phyloP scores from a whole-genome alignment of 2,113 vertebrate genomes.

The Chamaetylas fuelleborni region DNA sequence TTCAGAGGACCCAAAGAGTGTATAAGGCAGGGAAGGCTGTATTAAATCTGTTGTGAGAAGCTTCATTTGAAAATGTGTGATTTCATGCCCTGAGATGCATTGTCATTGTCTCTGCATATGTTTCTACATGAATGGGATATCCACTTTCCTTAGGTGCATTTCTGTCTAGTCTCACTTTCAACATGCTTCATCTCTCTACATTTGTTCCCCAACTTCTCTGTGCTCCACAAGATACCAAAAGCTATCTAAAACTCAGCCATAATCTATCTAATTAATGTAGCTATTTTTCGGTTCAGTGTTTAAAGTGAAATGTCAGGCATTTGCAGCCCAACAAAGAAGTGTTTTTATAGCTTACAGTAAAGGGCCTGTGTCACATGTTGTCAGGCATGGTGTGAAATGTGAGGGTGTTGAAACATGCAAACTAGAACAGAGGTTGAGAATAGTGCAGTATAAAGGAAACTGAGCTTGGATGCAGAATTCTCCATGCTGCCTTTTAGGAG shows the following conservation, averaged over 20 bases:
- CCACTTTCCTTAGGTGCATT: background rate
- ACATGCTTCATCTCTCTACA: background rate
- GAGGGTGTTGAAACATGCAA: background rate
- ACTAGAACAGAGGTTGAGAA: background rate
- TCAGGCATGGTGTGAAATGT: background rate
- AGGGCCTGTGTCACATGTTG: background rate
- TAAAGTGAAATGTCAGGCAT: background rate
- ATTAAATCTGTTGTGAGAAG: background rate
- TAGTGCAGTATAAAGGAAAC: background rate
- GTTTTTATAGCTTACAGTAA: background rate
- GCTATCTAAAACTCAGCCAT: rapidly evolving
- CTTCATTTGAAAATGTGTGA: background rate
- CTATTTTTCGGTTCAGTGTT: background rate
- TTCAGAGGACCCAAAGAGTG: background rate
- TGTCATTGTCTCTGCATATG: background rate
- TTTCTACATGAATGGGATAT: background rate
- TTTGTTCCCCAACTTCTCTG: background rate
- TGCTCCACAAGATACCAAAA: rapidly evolving
- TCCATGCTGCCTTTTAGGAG: background rate
- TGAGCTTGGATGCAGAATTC: background rate
- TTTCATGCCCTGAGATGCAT: background rate
- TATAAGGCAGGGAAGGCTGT: background rate
- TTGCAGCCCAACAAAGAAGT: background rate
- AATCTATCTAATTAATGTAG: background rate
- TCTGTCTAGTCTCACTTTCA: background rate